These are phyloP conservation scores for Solenodon paradoxus DNA, from an alignment of 2,113 vertebrate genomes.

Conservation along the genomic window DNA sequence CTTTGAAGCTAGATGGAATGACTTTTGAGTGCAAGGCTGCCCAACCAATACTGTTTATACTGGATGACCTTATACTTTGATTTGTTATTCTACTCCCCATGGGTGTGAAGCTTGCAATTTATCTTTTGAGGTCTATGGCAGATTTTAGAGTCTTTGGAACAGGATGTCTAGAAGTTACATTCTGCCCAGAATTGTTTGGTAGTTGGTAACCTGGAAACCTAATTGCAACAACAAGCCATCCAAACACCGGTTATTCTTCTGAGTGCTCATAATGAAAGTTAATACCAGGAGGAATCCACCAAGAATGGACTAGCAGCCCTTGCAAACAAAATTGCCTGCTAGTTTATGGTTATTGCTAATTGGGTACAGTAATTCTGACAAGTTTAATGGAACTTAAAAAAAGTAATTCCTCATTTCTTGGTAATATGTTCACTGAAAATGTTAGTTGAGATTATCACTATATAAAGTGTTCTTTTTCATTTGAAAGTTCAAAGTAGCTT, in stretches of 20 bases:
- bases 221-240: slow-evolving; percentile 75
- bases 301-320: slow-evolving; percentile 32
- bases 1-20: slow-evolving; percentile 13
- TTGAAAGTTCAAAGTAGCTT: not conserved
- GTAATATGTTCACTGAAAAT: not conserved
- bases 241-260: slow-evolving; percentile 68
- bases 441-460: not conserved
- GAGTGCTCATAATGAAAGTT: slow-evolving; percentile 61
- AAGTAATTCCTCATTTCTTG: not conserved
- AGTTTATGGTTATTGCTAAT: not conserved
- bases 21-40: not conserved
- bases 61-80: slow-evolving; percentile 15
- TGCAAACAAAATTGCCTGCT: slow-evolving; percentile 53
- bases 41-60: slow-evolving; percentile 10
- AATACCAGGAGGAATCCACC: slow-evolving; percentile 59
- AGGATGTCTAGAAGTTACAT: slow-evolving; percentile 35
- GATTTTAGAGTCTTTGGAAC: slow-evolving; percentile 36
- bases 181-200: slow-evolving; percentile 72
- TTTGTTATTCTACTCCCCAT: not conserved
- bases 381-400: slow-evolving; percentile 4
- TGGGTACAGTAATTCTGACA: not conserved
- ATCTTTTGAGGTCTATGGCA: not conserved
- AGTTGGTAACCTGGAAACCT: slow-evolving; percentile 81
- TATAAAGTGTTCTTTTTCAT: not conserved
- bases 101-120: not conserved